A percentile compares a stretch with the other conserved stretches of the same genome.
These are phyloP conservation scores for Masticophis lateralis DNA, from an alignment of 2,797 vertebrate genomes.

Conservation along the genomic window DNA sequence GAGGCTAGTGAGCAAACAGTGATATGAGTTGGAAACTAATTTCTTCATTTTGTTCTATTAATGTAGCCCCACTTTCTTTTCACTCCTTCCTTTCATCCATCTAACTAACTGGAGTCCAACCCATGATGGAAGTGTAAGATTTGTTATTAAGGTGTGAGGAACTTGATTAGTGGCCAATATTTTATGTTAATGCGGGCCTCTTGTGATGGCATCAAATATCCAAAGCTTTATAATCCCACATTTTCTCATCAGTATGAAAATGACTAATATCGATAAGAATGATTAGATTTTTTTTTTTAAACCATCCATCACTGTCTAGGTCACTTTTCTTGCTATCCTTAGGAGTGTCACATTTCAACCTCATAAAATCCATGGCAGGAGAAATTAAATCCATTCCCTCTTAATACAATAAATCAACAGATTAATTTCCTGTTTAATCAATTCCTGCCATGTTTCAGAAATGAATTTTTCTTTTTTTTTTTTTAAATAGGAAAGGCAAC, in stretches of 20 bases:
- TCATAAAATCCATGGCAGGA: constrained; percentile 41
- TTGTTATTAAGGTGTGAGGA: not conserved
- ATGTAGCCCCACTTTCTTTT: not conserved
- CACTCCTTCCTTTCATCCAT: not conserved
- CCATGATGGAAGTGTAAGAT: not conserved
- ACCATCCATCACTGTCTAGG: not conserved
- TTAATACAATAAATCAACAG: constrained; percentile 26
- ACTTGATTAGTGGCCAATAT: not conserved
- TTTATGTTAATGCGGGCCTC: not conserved
- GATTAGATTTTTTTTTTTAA: not conserved
- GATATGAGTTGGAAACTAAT: not conserved
- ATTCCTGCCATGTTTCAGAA: constrained; percentile 39
- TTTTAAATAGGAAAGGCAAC: not conserved
- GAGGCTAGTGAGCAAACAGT: not conserved
- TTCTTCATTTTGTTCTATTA: not conserved
- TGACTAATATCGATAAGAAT: not conserved
- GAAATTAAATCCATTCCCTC: constrained; percentile 47
- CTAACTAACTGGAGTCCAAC: not conserved
- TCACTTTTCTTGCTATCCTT: constrained; percentile 11
- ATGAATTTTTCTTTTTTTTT: not conserved
- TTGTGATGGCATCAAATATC: not conserved
- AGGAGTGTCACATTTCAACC: constrained; percentile 29
- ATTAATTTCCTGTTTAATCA: constrained; percentile 60
- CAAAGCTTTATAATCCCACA: not conserved
- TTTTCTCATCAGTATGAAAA: not conserved